phyloP scores from a whole-genome alignment of 2,888 invertebrate species.

The Athetis lepigone region DNA sequence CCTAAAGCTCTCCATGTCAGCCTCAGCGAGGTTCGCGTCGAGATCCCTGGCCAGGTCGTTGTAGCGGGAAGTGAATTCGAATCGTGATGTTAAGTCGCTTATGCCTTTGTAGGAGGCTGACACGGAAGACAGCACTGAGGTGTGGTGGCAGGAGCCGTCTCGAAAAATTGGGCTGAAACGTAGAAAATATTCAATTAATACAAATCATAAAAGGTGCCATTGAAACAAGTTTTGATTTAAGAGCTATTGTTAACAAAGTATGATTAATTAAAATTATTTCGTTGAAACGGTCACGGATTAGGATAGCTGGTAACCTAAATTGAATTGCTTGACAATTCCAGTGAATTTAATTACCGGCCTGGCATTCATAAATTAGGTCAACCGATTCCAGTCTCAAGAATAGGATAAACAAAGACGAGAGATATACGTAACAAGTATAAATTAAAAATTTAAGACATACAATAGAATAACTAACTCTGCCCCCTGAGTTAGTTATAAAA shows the following conservation, averaged over 20 bases:
- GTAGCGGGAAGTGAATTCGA: conserved; percentile 92
- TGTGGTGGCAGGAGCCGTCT: conserved; percentile 95
- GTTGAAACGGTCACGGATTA: conserved; percentile 29
- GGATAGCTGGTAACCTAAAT: conserved; percentile 34
- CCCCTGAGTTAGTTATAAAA: no score
- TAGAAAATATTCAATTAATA: conserved; percentile 46
- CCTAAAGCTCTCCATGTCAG: conserved; percentile 98
- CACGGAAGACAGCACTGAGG: conserved; percentile 95
- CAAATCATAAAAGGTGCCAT: not conserved
- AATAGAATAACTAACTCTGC: no score
- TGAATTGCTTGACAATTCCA: conserved; percentile 25
- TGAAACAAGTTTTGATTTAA: conserved; percentile 13
- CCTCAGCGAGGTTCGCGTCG: conserved; percentile 98
- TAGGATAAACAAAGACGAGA: conserved; percentile 26
- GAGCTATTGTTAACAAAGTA: conserved; percentile 3
- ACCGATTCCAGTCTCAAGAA: conserved; percentile 1
- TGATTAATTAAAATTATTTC: conserved; percentile 19
- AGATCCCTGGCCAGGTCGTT: conserved; percentile 96
- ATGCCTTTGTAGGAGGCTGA: conserved; percentile 95
- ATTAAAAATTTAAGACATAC: no score
- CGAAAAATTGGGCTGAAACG: conserved; percentile 92
- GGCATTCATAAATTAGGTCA: conserved; percentile 23
- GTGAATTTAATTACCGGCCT: conserved; percentile 11
- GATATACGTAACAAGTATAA: no score
- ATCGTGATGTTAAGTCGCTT: conserved; percentile 89